A percentile compares a stretch with the other conserved stretches of the same genome.
phyloP scores from a whole-genome alignment of 2,797 vertebrate species.

The Aplochiton taeniatus region DNA sequence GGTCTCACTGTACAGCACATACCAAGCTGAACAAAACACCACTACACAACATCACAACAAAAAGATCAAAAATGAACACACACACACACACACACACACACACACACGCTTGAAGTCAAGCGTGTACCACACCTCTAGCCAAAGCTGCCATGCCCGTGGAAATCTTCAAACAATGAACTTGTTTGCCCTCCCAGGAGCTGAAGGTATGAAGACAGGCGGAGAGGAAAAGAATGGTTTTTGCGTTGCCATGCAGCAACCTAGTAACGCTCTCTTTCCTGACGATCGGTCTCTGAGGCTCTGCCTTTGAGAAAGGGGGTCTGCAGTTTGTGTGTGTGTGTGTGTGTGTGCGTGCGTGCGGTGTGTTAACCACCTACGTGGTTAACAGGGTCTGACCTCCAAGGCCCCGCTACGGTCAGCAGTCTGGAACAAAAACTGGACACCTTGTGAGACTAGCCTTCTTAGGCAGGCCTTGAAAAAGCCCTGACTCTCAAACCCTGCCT shows the following conservation, averaged over 20 bases:
- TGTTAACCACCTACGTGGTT: not conserved
- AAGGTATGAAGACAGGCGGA: constrained; percentile 37
- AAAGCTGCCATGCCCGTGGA: constrained; percentile 20
- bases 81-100: not conserved
- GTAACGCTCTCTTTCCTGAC: constrained; percentile 40
- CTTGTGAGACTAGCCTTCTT: no score
- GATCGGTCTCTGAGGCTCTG: constrained; percentile 14
- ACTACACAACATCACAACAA: not conserved
- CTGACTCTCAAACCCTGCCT: no score
- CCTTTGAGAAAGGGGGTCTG: not conserved
- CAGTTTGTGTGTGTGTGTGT: not conserved
- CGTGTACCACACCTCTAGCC: not conserved
- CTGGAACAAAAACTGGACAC: no score
- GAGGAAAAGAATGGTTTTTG: constrained; percentile 14
- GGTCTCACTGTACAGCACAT: no score
- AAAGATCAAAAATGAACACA: not conserved
- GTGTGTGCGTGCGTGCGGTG: not conserved
- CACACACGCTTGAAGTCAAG: constrained; percentile 9
- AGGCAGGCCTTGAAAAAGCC: no score
- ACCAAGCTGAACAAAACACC: no score
- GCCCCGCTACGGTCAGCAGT: no score
- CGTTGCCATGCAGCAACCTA: constrained; percentile 25
- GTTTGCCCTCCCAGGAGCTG: constrained; percentile 40
- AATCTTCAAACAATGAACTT: constrained; percentile 33
- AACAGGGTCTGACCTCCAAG: no score